A percentile compares a stretch with the other conserved stretches of the same genome.
phyloP scores from a whole-genome alignment of 2,888 invertebrate genomes.

The Drosophila anomalata region DNA sequence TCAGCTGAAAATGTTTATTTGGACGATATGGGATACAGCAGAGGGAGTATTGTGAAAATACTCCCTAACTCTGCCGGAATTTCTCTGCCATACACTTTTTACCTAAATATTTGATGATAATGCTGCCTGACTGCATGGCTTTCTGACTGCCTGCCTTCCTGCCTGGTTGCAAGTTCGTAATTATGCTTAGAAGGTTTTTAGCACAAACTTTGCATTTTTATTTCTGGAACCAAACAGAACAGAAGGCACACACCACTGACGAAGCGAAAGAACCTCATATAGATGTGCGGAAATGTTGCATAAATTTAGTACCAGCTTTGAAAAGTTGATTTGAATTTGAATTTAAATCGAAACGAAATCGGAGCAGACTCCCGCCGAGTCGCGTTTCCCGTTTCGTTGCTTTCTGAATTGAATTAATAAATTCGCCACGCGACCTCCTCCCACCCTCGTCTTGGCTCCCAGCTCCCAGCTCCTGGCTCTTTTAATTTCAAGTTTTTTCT shows the following conservation, averaged over 20 bases:
- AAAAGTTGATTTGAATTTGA: constrained; percentile 74
- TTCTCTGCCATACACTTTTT: neutral
- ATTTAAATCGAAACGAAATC: constrained; percentile 61
- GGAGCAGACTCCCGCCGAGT: constrained; percentile 24
- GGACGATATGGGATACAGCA: constrained; percentile 5
- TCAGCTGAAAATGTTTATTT: constrained; percentile 41
- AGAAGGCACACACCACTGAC: constrained; percentile 5
- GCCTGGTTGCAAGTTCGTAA: constrained; percentile 52
- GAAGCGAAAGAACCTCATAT: constrained; percentile 25
- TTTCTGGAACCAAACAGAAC: constrained; percentile 22
- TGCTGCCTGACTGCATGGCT: neutral
- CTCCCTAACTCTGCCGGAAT: neutral
- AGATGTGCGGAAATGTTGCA: constrained; percentile 47
- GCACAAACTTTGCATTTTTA: constrained; percentile 66
- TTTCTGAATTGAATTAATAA: constrained; percentile 40
- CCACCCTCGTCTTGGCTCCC: neutral
- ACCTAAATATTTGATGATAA: constrained; percentile 8
- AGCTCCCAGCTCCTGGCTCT: neutral
- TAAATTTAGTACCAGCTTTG: constrained; percentile 67
- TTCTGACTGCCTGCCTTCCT: neutral
- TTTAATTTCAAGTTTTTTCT: constrained; percentile 38
- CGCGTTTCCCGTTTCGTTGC: neutral
- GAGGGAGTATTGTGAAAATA: constrained; percentile 2
- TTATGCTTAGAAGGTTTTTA: constrained; percentile 59
- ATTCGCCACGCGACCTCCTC: constrained; percentile 20